Evolutionary conservation across 2,113 vertebrate species (phyloP), one percentile per base, ranked within the genome.

Genomic region (Xenopus borealis): DNA sequence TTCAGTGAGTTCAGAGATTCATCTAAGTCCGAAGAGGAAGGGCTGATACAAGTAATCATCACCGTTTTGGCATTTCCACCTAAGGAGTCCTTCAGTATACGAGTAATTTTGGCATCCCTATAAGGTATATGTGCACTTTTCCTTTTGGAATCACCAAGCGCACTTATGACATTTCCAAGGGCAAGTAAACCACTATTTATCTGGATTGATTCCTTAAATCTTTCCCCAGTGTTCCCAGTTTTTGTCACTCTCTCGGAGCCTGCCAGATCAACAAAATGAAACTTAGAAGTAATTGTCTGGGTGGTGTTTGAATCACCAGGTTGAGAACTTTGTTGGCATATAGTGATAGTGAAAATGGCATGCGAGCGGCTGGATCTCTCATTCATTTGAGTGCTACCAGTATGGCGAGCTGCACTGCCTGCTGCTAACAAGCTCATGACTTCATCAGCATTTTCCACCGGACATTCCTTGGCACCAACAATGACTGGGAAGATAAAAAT

Each of bases 251-350:
- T 92, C 83, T 97, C 95, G 3, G 88, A 95, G 18, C 96, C 95
- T 1, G 95, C 94, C 62, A 98, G 88, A 83, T 98, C 95, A 52
- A 98, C 95, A 86, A 98, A 92, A 69, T 92, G 93, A 82, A 97
- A 94, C 78, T 97, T 97, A 1, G 95, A 97, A 66, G 84, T 67
- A 19, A 90, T 82, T 0, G 82, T 75, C 71, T 69, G 86, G 44
- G 13, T 65, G 18, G 86, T 78, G 3, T 79, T 84, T 63, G 81
- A 46, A 57, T 46, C 80, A 18, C 12, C 27, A 55, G 47, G 83
- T 72, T 73, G 20, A 27, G 73, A 67, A 13, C 75, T 79, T 67
- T 86, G 82, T 82, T 94, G 92, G 78, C 71, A 78, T 79, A 97
- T 78, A 67, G 79, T 89, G 72, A 98, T 89, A 27, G 93, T 95